Conservation (phyloP, 2,113 vertebrate species). For the Telmatochromis bifrenatus region DNA sequence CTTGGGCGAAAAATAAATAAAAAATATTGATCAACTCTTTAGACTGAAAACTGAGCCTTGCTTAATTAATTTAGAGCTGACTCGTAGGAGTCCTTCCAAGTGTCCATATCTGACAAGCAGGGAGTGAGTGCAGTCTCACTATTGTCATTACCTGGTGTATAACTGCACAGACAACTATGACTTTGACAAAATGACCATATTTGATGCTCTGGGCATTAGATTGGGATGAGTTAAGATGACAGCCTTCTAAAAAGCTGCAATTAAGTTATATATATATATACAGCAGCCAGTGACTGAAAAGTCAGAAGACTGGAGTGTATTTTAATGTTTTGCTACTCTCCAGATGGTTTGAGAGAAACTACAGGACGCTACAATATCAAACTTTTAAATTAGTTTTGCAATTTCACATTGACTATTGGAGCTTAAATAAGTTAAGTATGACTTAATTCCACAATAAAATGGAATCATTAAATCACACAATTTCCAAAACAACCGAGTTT, state of each 20-base stretch:
- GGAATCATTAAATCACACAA: not conserved
- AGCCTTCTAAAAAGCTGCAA: not conserved
- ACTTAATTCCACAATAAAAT: not conserved
- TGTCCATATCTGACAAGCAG: not conserved
- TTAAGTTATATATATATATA: not conserved
- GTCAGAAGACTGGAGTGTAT: fast-evolving
- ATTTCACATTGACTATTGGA: not conserved
- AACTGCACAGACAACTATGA: not conserved
- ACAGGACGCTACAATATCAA: not conserved
- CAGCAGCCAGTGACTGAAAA: not conserved
- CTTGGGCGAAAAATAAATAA: not conserved
- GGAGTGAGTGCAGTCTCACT: not conserved
- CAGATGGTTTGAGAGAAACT: not conserved
- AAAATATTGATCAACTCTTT: not conserved
- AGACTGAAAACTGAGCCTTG: not conserved
- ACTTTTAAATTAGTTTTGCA: not conserved
- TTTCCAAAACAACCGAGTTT: not conserved
- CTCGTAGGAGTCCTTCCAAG: not conserved
- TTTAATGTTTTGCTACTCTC: not conserved
- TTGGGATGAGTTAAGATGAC: not conserved
- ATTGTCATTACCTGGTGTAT: not conserved
- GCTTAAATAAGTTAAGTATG: not conserved
- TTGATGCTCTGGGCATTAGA: not conserved
- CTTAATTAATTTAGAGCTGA: not conserved
- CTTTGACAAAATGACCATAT: not conserved